Evolutionary conservation across 2,797 vertebrate genomes (phyloP).

Genomic region (Simalia tracyae): DNA sequence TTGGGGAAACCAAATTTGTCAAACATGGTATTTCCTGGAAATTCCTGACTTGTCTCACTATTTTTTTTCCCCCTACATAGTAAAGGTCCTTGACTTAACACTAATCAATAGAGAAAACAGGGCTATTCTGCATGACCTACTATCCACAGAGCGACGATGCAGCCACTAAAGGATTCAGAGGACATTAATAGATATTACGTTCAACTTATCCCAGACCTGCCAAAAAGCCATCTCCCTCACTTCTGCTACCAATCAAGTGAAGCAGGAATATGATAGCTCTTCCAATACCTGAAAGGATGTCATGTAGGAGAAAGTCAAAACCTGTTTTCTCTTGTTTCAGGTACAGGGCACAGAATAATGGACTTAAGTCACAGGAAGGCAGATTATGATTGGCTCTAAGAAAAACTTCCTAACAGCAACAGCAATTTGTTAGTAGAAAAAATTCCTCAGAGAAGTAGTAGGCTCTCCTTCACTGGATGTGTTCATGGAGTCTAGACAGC

Average conservation of each 20-base stretch:
- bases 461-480: neutral
- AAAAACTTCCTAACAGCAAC: neutral
- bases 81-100: neutral
- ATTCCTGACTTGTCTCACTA: neutral
- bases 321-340: neutral
- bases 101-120: neutral
- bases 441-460: neutral
- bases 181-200: neutral
- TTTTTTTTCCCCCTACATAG: neutral
- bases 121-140: neutral
- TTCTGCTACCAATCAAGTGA: neutral
- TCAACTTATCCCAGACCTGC: neutral
- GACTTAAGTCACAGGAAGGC: neutral
- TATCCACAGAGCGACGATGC: neutral
- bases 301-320: neutral
- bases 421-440: neutral
- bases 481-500: neutral
- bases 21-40: neutral
- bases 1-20: neutral
- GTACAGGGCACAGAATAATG: neutral
- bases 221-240: neutral
- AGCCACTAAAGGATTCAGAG: neutral
- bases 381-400: neutral
- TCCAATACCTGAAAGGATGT: neutral
- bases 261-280: neutral